Conservation (phyloP, 2,888 invertebrate species). For the Phyto melanocephala region DNA sequence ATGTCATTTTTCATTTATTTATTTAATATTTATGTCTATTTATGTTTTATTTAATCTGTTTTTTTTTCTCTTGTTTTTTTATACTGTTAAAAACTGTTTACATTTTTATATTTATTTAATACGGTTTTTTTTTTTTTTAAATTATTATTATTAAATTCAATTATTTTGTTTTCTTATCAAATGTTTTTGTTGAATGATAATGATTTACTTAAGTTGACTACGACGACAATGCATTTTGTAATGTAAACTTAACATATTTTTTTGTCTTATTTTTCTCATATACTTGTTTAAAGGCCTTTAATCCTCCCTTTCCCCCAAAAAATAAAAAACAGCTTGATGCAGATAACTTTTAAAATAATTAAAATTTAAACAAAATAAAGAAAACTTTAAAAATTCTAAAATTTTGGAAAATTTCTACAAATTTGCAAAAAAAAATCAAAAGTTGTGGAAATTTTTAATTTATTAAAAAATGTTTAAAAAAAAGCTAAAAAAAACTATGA, state of each 20-base stretch:
- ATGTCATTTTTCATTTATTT: conserved; percentile 57
- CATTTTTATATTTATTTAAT: conserved; percentile 50
- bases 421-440: no score
- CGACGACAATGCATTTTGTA: conserved; percentile 40
- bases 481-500: no score
- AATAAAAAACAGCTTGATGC: neutral
- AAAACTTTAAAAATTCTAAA: neutral
- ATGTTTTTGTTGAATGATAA: conserved; percentile 47
- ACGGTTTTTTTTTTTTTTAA: conserved; percentile 33
- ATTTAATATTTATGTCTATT: conserved; percentile 57
- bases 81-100: conserved; percentile 59
- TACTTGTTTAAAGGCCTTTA: neutral
- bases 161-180: conserved; percentile 58
- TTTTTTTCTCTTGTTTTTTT: conserved; percentile 33
- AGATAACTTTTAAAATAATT: neutral
- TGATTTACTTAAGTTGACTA: conserved; percentile 59
- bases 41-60: conserved; percentile 47
- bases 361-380: neutral
- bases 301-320: neutral
- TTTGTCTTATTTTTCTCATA: neutral
- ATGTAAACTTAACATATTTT: conserved; percentile 45
- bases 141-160: conserved; percentile 57
- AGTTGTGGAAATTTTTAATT: no score
- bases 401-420: no score
- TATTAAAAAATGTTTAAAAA: no score